phyloP scores from a whole-genome alignment of 64 coral and sea anemone species.

The Actinia tenebrosa region DNA sequence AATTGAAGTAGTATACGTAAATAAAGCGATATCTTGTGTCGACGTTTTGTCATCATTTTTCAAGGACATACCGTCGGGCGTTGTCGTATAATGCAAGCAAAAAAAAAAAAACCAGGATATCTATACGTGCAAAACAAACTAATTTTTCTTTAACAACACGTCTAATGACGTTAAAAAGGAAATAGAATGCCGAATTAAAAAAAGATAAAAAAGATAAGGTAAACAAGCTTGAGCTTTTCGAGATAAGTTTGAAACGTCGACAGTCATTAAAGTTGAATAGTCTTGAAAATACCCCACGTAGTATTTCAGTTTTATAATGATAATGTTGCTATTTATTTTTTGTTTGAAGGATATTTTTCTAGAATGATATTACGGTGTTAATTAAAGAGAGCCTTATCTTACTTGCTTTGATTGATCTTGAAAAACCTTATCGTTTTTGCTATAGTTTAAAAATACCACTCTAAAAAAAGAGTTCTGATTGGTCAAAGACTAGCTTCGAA shows the following conservation, averaged over 20 bases:
- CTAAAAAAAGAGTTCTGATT: neutral
- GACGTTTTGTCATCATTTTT: neutral
- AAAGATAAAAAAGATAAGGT: too few relatives aligned
- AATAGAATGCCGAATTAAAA: too few relatives aligned
- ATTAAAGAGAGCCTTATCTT: neutral
- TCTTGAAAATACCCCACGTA: too few relatives aligned
- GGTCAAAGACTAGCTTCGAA: too few relatives aligned
- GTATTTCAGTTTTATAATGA: too few relatives aligned
- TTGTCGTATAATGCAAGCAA: neutral
- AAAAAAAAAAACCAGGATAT: neutral
- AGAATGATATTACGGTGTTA: neutral
- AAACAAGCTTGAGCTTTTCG: too few relatives aligned
- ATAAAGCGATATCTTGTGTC: neutral
- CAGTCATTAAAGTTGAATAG: too few relatives aligned
- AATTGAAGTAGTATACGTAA: neutral
- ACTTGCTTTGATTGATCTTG: neutral
- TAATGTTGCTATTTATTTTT: too few relatives aligned
- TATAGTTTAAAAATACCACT: neutral
- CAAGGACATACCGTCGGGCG: neutral
- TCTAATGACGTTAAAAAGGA: too few relatives aligned
- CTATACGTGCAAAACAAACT: too few relatives aligned
- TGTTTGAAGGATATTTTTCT: neutral
- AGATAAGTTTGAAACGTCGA: too few relatives aligned
- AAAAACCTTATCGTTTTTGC: neutral
- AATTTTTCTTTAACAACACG: too few relatives aligned